These are phyloP conservation scores for Otocyon megalotis DNA, from an alignment of 2,113 vertebrate species.

Conservation along the genomic window DNA sequence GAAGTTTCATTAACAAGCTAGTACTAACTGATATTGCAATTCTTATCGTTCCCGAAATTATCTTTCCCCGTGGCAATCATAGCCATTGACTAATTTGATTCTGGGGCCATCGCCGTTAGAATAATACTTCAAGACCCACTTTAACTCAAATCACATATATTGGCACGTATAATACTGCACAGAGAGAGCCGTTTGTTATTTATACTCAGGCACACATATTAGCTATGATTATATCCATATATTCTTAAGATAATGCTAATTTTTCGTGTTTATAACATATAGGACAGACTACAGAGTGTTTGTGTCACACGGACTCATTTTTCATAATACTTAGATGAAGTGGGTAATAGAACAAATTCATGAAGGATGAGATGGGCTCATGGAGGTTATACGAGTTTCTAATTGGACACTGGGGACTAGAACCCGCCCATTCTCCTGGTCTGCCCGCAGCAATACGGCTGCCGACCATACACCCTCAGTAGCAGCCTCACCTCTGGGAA, in stretches of 20 bases:
- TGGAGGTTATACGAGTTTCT: not conserved
- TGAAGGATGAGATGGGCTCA: not conserved
- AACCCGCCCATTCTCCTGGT: rapidly evolving
- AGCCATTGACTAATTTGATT: constrained; percentile 58
- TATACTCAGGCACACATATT: not conserved
- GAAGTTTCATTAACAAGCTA: constrained; percentile 87
- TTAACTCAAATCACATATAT: constrained; percentile 22
- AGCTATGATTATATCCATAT: not conserved
- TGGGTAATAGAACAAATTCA: not conserved
- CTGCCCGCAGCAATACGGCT: rapidly evolving
- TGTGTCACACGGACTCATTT: rapidly evolving
- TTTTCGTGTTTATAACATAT: not conserved
- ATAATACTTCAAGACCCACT: constrained; percentile 36
- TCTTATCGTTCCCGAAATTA: constrained; percentile 68
- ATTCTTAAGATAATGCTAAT: not conserved
- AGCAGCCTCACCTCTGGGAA: not conserved
- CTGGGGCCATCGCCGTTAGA: constrained; percentile 39
- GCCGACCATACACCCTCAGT: rapidly evolving
- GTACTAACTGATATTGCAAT: constrained; percentile 82
- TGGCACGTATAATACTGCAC: not conserved
- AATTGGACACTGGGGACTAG: not conserved
- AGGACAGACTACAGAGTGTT: too few species aligned
- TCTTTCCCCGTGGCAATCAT: constrained; percentile 60
- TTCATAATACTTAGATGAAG: not conserved
- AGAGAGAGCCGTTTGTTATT: not conserved